These are phyloP conservation scores for Cyprinodon tularosa DNA, from an alignment of 2,113 vertebrate species.

Conservation along the genomic window DNA sequence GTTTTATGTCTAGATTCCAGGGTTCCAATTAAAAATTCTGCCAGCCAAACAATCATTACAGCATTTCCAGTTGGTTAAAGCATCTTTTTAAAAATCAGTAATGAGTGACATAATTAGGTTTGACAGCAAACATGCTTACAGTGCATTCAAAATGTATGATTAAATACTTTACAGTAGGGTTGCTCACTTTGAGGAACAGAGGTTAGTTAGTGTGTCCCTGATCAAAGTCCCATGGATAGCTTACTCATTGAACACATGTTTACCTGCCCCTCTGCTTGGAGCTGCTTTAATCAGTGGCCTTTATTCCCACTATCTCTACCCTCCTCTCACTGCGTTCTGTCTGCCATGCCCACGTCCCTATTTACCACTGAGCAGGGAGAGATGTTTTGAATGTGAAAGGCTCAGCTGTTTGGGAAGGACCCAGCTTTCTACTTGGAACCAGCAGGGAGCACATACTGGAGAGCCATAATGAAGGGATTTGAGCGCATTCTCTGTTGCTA, in stretches of 20 bases:
- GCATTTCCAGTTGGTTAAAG: no score
- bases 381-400: conserved; percentile 21
- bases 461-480: conserved; percentile 56
- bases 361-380: not conserved
- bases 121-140: not conserved
- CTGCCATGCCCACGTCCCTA: not conserved
- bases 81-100: no score
- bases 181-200: not conserved
- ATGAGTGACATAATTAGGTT: not conserved
- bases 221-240: conserved; percentile 69
- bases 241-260: conserved; percentile 55
- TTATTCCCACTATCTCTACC: not conserved
- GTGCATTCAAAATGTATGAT: conserved; percentile 9
- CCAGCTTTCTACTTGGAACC: conserved; percentile 21
- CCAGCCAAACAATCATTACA: no score
- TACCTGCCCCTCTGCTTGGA: not conserved
- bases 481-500: conserved; percentile 28
- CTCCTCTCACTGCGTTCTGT: conserved; percentile 2
- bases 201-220: not conserved
- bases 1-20: no score
- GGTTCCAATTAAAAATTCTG: no score
- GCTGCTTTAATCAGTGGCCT: conserved; percentile 6
- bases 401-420: conserved; percentile 25
- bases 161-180: not conserved
- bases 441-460: conserved; percentile 41